phyloP scores from a whole-genome alignment of 2,888 invertebrate species.

The Halocaridina rubra region DNA sequence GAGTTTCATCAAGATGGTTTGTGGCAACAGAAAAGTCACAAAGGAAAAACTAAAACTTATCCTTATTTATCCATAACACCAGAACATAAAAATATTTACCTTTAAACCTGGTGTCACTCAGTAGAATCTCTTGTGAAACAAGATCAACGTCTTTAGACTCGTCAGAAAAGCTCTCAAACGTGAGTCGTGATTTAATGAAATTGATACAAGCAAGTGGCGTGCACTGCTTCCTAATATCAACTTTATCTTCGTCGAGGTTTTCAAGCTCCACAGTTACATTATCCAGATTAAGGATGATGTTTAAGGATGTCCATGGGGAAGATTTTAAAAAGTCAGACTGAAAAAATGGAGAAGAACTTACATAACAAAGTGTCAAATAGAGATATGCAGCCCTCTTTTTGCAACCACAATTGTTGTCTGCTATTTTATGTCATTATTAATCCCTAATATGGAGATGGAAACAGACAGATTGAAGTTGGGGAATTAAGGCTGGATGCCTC shows the following conservation, averaged over 20 bases:
- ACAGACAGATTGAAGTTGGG: too few relatives aligned
- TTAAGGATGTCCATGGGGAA: slow-evolving; percentile 60
- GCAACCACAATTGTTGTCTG: too few relatives aligned
- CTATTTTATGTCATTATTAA: too few relatives aligned
- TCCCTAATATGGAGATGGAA: too few relatives aligned
- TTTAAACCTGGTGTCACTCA: slow-evolving; percentile 79
- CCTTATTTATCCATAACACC: too few relatives aligned
- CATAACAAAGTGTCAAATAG: too few relatives aligned
- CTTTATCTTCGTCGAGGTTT: slow-evolving; percentile 67
- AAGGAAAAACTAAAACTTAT: background rate
- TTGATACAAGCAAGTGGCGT: slow-evolving; percentile 82
- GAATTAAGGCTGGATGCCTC: too few relatives aligned
- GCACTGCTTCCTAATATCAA: slow-evolving; percentile 67
- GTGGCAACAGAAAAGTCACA: too few relatives aligned
- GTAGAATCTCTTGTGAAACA: slow-evolving; percentile 89
- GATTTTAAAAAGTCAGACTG: too few relatives aligned
- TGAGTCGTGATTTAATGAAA: slow-evolving; percentile 89
- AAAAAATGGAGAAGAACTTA: too few relatives aligned
- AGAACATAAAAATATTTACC: slow-evolving; percentile 67
- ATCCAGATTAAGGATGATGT: slow-evolving; percentile 60
- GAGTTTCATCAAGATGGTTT: too few relatives aligned
- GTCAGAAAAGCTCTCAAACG: slow-evolving; percentile 88
- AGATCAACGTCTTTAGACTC: slow-evolving; percentile 91
- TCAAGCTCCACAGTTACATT: slow-evolving; percentile 81
- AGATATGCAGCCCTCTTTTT: too few relatives aligned